Conservation (phyloP, 2,797 vertebrate genomes). For the Knipowitschia caucasica region DNA sequence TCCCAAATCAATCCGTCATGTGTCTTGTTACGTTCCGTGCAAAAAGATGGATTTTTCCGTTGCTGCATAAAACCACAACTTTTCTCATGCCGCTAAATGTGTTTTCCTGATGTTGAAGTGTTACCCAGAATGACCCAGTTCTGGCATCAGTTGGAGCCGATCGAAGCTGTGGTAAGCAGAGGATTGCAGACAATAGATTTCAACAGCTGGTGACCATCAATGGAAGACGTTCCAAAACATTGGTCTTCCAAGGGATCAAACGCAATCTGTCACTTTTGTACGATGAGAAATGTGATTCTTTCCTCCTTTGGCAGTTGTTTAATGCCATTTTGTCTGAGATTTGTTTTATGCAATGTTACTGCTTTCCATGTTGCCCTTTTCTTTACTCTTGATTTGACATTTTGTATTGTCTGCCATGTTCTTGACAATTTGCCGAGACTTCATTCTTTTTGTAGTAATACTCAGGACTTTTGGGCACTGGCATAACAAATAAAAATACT, state of each 20-base stretch:
- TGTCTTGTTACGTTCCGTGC: conserved; percentile 3
- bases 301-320: no score
- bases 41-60: conserved; percentile 4
- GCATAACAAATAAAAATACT: no score
- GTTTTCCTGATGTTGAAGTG: conserved; percentile 8
- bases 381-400: no score
- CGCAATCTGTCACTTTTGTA: neutral
- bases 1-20: conserved; percentile 1
- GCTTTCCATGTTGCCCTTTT: no score
- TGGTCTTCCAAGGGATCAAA: neutral
- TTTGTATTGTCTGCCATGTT: no score
- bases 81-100: neutral
- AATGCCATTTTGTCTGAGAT: no score
- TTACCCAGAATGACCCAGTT: neutral
- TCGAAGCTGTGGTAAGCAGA: neutral
- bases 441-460: no score
- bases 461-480: no score
- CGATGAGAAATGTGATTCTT: no score
- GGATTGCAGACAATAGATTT: neutral
- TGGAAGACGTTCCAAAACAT: neutral
- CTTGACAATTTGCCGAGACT: no score
- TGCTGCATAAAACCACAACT: conserved; percentile 7
- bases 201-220: neutral
- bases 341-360: no score
- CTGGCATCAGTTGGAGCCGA: neutral